These are phyloP conservation scores for Dendroctonus ponderosae DNA, from an alignment of 1,140 invertebrate genomes.

Conservation along the genomic window DNA sequence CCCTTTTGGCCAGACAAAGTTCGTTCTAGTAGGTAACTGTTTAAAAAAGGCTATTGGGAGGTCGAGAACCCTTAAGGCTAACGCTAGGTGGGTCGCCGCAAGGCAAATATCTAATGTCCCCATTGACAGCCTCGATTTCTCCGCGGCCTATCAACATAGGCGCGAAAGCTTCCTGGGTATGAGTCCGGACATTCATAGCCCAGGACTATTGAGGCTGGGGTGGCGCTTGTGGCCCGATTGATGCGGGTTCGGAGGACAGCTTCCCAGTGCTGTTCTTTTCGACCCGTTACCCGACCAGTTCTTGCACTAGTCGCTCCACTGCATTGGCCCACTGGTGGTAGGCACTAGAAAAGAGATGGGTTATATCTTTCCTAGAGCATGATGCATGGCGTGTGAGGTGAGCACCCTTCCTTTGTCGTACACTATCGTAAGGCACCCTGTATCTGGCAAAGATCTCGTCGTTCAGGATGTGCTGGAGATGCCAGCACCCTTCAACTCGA, in stretches of 20 bases:
- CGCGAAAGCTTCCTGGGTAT: too few relatives aligned
- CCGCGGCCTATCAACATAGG: too few relatives aligned
- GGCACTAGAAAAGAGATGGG: neutral
- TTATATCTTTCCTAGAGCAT: neutral
- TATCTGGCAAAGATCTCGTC: neutral
- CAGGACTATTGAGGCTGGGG: too few relatives aligned
- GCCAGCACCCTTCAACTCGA: neutral
- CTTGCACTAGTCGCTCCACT: constrained; percentile 15
- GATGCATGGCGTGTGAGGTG: neutral
- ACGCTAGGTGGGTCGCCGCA: too few relatives aligned
- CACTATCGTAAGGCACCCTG: neutral
- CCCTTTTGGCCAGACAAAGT: too few relatives aligned
- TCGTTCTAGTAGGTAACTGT: too few relatives aligned
- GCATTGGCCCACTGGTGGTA: constrained; percentile 16
- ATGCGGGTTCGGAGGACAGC: neutral
- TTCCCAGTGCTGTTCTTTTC: constrained; percentile 1
- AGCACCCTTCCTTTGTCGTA: neutral
- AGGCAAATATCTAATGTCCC: too few relatives aligned
- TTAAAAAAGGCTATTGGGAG: too few relatives aligned
- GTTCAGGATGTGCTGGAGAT: neutral
- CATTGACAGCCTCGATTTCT: too few relatives aligned
- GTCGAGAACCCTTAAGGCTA: too few relatives aligned
- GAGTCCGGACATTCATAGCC: too few relatives aligned
- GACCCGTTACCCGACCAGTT: neutral
- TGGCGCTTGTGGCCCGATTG: too few relatives aligned